A percentile compares a stretch with the other conserved stretches of the same genome.
Evolutionary conservation across 2,113 vertebrate genomes (phyloP).

Genomic region (Himantopus leucocephalus): DNA sequence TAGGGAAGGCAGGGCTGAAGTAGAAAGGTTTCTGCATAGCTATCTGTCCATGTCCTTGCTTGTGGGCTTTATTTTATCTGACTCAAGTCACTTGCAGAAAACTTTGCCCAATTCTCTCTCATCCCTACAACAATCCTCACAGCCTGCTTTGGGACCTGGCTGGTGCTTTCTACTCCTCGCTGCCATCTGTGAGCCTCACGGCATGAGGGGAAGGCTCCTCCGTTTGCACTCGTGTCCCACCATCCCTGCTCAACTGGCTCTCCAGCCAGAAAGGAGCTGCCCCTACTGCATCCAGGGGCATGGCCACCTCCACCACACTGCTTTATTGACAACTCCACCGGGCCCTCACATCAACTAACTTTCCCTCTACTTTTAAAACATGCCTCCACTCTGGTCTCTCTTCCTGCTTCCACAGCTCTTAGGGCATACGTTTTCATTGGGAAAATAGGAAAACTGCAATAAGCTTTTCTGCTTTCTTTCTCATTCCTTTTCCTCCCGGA

Average conservation of each 20-base stretch:
- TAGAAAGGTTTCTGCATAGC: not conserved
- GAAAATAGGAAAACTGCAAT: not conserved
- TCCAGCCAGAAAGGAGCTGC: not conserved
- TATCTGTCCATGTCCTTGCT: not conserved
- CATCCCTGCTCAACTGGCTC: too few relatives aligned
- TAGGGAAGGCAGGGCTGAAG: not conserved
- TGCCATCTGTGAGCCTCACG: not conserved
- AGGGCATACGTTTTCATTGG: not conserved
- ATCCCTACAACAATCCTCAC: not conserved
- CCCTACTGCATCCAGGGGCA: too few relatives aligned
- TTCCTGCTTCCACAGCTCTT: not conserved
- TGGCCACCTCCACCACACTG: fast-evolving
- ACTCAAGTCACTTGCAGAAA: not conserved
- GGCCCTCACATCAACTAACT: fast-evolving
- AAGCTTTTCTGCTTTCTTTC: not conserved
- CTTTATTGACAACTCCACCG: fast-evolving
- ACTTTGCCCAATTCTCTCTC: not conserved
- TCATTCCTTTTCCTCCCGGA: not conserved
- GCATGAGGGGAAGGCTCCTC: fast-evolving
- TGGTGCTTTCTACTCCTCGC: not conserved
- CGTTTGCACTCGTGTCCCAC: fast-evolving
- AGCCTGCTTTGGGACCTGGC: not conserved
- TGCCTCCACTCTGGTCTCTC: fast-evolving
- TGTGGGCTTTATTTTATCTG: not conserved
- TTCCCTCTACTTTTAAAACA: not conserved